phyloP scores from a whole-genome alignment of 2,113 vertebrate genomes.

The Myiozetetes cayanensis region DNA sequence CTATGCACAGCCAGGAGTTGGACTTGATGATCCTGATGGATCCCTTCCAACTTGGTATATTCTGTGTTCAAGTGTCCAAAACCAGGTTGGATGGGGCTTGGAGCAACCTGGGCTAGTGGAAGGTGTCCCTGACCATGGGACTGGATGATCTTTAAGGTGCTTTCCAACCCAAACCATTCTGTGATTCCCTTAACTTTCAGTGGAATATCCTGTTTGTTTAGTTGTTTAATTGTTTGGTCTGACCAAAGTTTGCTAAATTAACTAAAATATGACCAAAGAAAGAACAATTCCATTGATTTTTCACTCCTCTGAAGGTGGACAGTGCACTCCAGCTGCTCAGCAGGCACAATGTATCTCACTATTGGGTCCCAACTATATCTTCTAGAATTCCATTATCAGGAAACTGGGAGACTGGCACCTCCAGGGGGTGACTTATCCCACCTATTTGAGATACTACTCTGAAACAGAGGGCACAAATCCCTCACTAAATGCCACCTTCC shows the following conservation, averaged over 20 bases:
- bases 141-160: background rate
- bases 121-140: background rate
- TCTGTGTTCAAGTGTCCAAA: background rate
- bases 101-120: background rate
- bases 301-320: background rate
- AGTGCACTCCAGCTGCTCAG: background rate
- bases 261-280: background rate
- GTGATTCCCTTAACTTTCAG: background rate
- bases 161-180: background rate
- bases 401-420: background rate
- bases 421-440: background rate
- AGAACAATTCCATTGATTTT: background rate
- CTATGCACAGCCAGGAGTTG: background rate
- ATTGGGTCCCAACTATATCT: background rate
- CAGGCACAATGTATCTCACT: background rate
- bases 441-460: background rate
- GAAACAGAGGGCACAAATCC: background rate
- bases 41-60: background rate
- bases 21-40: accelerated
- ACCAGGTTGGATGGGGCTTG: accelerated
- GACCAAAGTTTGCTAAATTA: background rate
- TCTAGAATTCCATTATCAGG: background rate
- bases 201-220: background rate
- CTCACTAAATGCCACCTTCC: background rate
- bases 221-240: background rate